Base-by-base conservation (phyloP, 1,140 invertebrate species). In the Euschistus heros region DNA sequence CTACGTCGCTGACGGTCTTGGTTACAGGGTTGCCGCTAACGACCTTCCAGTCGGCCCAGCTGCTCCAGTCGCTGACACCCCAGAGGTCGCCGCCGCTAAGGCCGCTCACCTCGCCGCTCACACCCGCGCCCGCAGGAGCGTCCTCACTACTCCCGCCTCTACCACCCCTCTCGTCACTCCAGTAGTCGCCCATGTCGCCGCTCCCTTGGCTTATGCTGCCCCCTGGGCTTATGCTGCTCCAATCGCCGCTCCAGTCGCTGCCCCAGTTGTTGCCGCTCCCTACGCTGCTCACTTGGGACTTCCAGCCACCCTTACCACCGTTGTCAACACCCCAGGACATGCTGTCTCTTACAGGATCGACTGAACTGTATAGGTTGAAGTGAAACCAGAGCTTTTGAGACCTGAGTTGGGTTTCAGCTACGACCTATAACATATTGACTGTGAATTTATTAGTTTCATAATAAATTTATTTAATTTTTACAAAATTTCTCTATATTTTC, bases 21-120 rank as follows among this genome's bases (percentile, higher is more conserved):
- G 82, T 65, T 82, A 80, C 76, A 78, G 81, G 57, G 81, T 78
- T 22, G 77, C 77, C 62, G 72, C 72, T 70, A 78, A 78, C 68
- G 75, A 75, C 68, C 77, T 82, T 18, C 75, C 81, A 55, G 73
- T 52, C 7, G 62, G 8, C 46, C 62, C 68, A 52, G 65, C 44
- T 20, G 65, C 63, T 46, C 68, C 70, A 60, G 69, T 71, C 10
- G 70, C 69, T 17, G 68, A 69, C 33, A 68, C 68, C 55, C 68
- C 70, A 18, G 70, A 68, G 54, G 69, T 70, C 10, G 68, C 57
- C 47, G 66, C 63, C 52, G 69, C 69, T 50, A 68, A 62, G 30
- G 65, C 74, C 57, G 79, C 76, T n/a, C 75, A 68, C 68, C 20
- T 67, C 60, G 64, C 54, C 46, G 62, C 47, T 24, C 60, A 65